Base-by-base conservation (phyloP, 2,888 invertebrate genomes). In the Drosophila tripunctata region DNA sequence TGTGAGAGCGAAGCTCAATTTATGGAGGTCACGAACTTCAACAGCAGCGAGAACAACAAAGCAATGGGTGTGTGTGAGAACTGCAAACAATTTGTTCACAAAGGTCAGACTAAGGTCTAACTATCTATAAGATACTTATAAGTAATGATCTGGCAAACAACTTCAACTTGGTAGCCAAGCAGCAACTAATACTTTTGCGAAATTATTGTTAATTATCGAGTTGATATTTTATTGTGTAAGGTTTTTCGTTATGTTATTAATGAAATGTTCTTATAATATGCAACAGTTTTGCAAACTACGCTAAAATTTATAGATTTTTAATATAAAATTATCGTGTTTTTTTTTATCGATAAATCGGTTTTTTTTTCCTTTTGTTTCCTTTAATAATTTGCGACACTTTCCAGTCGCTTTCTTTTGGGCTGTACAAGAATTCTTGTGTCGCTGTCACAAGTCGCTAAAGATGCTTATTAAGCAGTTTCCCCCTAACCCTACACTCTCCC, bases 21-120 rank as follows among this genome's bases (percentile, higher is more conserved):
- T 70, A 57, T 70, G 56, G 75, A 73, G 75, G 66, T 73, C 72
- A 75, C 70, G 75, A 73, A 70, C 72, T 33, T 17, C 35, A 40
- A 38, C 55, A 41, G 21, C 14, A 55, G 38, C 19, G 21, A 12
- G 10, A 21, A 24, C 48, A 55, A 52, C 36, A 40, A 51, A 35
- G 24, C 75, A 58, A 21, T 60, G 71, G 75, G 75, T 70, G 72
- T 74, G 68, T 66, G 50, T 65, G 14, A 66, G 50, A 38, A 58
- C 41, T 50, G 70, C 73, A 67, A 60, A 67, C 54, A 75, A 64
- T 55, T 71, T 55, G 69, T 64, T 75, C 69, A 58, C 47, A 38
- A 38, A 17, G 60, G 67, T 62, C 52, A 50, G 41, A 6, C 52
- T 21, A 43, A 74, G 68, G 54, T 41, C 47, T n/a, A 15, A 48